Conservation (phyloP, 2,888 invertebrate genomes). For the Nomada ferruginata region DNA sequence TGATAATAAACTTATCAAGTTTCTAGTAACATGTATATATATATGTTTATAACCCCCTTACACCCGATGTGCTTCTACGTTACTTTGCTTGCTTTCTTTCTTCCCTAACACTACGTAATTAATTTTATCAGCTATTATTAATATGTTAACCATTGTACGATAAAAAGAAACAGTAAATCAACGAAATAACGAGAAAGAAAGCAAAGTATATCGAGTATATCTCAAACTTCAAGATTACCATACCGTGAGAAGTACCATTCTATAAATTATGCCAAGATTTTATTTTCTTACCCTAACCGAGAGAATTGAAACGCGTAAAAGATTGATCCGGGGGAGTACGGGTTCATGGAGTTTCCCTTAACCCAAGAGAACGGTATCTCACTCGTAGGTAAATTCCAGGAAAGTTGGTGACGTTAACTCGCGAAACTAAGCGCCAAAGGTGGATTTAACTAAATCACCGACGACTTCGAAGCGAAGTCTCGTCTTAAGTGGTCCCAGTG, state of each 20-base stretch:
- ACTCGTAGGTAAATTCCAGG: conserved; percentile 66
- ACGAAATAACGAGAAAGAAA: conserved; percentile 53
- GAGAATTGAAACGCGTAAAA: conserved; percentile 24
- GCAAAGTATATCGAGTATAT: conserved; percentile 51
- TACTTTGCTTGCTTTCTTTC: conserved; percentile 69
- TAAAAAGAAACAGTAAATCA: too few species aligned
- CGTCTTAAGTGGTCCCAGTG: conserved; percentile 67
- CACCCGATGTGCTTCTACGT: conserved; percentile 43
- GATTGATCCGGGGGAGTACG: conserved; percentile 25
- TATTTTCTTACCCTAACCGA: too few species aligned
- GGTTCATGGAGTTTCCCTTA: conserved; percentile 42
- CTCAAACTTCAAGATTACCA: not conserved
- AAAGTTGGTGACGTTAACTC: conserved; percentile 74
- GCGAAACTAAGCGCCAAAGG: conserved; percentile 72
- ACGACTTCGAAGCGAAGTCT: conserved; percentile 64
- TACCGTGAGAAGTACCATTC: not conserved
- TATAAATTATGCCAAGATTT: too few species aligned
- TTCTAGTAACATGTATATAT: conserved; percentile 76
- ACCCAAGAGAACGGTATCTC: conserved; percentile 50
- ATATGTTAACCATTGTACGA: not conserved
- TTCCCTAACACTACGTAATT: conserved; percentile 27
- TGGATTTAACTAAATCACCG: conserved; percentile 75
- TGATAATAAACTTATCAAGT: conserved; percentile 80
- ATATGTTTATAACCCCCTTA: conserved; percentile 71
- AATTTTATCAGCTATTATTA: not conserved